Percentiles rank a stretch among this genome's conserved stretches.
phyloP scores from a whole-genome alignment of 2,797 vertebrate genomes.

The Tolypeutes matacus region DNA sequence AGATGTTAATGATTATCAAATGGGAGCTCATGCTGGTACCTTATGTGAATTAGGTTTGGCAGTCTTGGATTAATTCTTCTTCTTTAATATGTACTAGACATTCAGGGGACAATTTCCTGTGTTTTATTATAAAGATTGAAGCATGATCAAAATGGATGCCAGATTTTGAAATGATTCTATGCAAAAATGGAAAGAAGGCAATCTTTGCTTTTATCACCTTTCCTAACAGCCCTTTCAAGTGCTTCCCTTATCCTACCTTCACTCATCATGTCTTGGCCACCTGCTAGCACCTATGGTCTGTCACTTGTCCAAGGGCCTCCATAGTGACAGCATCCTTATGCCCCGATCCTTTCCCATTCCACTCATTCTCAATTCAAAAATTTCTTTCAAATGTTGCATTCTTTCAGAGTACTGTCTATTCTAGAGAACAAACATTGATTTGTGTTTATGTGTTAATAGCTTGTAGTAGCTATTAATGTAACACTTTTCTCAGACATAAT shows the following conservation, averaged over 20 bases:
- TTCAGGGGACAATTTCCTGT: constrained; percentile 70
- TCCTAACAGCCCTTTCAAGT: neutral
- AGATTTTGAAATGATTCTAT: constrained; percentile 64
- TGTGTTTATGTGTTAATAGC: constrained; percentile 78
- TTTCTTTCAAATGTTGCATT: constrained; percentile 4
- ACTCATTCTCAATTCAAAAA: constrained; percentile 17
- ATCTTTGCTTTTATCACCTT: neutral
- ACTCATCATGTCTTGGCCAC: neutral
- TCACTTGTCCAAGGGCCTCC: neutral
- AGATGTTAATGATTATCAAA: constrained; percentile 75
- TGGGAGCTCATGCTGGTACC: constrained; percentile 54
- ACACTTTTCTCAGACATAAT: constrained; percentile 70
- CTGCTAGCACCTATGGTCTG: neutral
- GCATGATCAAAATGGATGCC: constrained; percentile 69
- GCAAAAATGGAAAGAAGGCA: constrained; percentile 52
- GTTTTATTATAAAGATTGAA: constrained; percentile 76
- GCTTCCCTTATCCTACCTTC: neutral
- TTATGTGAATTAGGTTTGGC: constrained; percentile 74
- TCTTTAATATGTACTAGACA: constrained; percentile 55
- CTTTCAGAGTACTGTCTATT: constrained; percentile 51
- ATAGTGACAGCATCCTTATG: neutral
- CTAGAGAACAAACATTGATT: constrained; percentile 72
- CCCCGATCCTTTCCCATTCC: neutral
- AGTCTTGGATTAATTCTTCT: constrained; percentile 60
- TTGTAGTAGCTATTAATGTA: constrained; percentile 74